Percentiles rank a stretch among this genome's conserved stretches.
Evolutionary conservation across 2,888 invertebrate species (phyloP).

Genomic region (Lasioglossum vierecki): DNA sequence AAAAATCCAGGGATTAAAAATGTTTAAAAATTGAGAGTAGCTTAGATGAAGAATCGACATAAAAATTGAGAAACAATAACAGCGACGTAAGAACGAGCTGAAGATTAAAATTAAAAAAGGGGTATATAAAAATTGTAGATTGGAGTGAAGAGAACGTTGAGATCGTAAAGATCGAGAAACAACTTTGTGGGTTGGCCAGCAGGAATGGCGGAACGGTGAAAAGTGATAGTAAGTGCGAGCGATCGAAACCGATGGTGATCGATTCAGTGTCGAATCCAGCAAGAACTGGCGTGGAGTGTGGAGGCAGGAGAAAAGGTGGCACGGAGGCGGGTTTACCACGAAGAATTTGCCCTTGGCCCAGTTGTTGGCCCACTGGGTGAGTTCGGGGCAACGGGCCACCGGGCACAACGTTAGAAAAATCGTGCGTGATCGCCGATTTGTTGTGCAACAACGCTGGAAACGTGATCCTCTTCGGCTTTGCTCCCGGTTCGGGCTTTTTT

Average conservation of each 20-base stretch:
- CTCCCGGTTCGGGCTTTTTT: background rate
- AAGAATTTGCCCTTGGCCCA: constrained; percentile 60
- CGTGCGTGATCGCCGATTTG: constrained; percentile 29
- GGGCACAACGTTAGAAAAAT: constrained; percentile 40
- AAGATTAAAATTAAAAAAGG: background rate
- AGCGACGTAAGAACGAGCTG: background rate
- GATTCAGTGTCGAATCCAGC: background rate
- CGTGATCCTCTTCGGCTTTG: constrained; percentile 38
- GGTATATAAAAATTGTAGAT: background rate
- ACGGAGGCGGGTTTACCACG: constrained; percentile 21
- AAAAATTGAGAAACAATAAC: too few relatives aligned
- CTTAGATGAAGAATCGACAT: too few relatives aligned
- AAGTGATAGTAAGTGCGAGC: background rate
- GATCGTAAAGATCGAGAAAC: background rate
- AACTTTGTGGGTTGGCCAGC: background rate
- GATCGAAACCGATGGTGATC: background rate
- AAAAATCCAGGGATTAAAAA: background rate
- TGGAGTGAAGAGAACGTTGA: background rate
- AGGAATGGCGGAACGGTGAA: background rate
- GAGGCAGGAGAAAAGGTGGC: background rate
- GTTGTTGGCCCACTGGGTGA: constrained; percentile 20
- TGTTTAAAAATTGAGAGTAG: background rate
- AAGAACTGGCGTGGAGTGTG: background rate
- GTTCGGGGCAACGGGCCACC: constrained; percentile 17
- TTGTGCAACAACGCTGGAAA: constrained; percentile 32